Evolutionary conservation across 2,888 invertebrate genomes (phyloP).

Genomic region (Acrobasis repandana): DNA sequence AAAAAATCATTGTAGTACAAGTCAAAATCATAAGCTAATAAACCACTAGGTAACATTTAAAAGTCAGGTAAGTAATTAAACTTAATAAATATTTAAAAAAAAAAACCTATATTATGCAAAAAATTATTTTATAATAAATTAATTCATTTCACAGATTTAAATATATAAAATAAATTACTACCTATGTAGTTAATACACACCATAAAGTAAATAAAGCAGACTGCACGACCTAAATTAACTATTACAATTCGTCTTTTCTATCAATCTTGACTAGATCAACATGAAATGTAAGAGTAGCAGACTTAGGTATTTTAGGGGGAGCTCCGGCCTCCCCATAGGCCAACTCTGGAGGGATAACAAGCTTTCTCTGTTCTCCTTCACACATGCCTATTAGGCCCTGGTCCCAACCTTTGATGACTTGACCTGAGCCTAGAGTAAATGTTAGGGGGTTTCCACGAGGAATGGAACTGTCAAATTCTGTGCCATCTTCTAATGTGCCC

Average conservation of each 20-base stretch:
- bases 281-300: slow-evolving; percentile 90
- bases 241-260: slow-evolving; percentile 82
- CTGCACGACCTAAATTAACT: slow-evolving; percentile 5
- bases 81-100: no score
- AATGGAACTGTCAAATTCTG: slow-evolving; percentile 93
- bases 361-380: slow-evolving; percentile 92
- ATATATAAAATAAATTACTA: no score
- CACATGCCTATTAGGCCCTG: slow-evolving; percentile 95
- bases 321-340: slow-evolving; percentile 93
- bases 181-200: no score
- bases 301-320: slow-evolving; percentile 92
- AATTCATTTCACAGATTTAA: no score
- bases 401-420: slow-evolving; percentile 96
- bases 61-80: no score
- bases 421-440: slow-evolving; percentile 91
- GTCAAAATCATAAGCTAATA: no score
- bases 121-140: no score
- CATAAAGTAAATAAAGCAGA: not conserved
- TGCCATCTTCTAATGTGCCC: slow-evolving; percentile 92
- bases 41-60: no score
- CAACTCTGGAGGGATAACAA: slow-evolving; percentile 92
- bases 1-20: no score
- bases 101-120: no score
- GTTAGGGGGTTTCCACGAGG: slow-evolving; percentile 88
- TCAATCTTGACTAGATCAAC: slow-evolving; percentile 91